A percentile compares a stretch with the other conserved stretches of the same genome.
These are phyloP conservation scores for Tanypteryx hageni DNA, from an alignment of 2,888 invertebrate genomes.

Conservation along the genomic window DNA sequence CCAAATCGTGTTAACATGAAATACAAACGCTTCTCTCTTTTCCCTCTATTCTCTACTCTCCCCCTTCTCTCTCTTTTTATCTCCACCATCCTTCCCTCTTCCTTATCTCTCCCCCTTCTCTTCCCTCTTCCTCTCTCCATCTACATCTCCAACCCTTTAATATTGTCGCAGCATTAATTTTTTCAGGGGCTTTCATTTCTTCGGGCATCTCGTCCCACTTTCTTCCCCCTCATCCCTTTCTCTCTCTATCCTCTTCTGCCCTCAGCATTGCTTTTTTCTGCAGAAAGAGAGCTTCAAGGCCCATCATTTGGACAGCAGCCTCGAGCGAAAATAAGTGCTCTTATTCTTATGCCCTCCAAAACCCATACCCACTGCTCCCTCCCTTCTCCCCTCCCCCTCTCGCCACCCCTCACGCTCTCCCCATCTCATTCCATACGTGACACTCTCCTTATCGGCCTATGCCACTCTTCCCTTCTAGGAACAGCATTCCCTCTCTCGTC, in stretches of 20 bases:
- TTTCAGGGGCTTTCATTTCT: not conserved
- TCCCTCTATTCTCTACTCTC: no score
- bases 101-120: not conserved
- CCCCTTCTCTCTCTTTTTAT: no score
- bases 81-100: no score
- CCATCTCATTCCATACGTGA: not conserved
- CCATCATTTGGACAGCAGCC: constrained; percentile 58
- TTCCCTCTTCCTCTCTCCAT: not conserved
- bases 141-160: not conserved
- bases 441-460: not conserved
- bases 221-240: not conserved
- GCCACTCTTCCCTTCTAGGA: not conserved
- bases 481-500: not conserved
- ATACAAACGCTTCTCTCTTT: no score
- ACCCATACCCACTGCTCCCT: not conserved
- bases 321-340: constrained; percentile 51
- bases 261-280: not conserved
- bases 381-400: not conserved
- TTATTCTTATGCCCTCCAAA: constrained; percentile 16
- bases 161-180: not conserved
- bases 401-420: not conserved
- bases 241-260: not conserved
- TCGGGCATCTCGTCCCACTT: not conserved
- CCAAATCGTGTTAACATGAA: no score
- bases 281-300: constrained; percentile 10